Base-by-base conservation (phyloP, 2,888 invertebrate genomes). In the Acanthosepion esculentum region DNA sequence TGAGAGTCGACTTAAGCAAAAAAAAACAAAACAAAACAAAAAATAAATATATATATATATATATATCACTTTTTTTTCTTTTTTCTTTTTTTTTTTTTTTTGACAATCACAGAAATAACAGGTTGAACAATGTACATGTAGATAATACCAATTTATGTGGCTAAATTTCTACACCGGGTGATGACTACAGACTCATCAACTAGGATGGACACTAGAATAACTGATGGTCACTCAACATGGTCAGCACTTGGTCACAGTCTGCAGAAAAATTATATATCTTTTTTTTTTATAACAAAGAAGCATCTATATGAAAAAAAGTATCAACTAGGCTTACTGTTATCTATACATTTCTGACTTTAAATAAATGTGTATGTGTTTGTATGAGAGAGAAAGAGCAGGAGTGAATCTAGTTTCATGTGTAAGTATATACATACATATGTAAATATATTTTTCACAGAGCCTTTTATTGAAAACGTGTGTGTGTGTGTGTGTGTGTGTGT, bases 121-220 rank as follows among this genome's bases (percentile, higher is more conserved):
- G 33, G n/a, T 78, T 33, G 78, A 78, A 78, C 78, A n/a, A 78
- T 18, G n/a, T 78, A 78, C 78, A 78, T 78, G 78, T 78, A 78
- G 78, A n/a, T 78, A 78, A 78, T 78, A n/a, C 78, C 78, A n/a
- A 78, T 29, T 78, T 12, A 78, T 33, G 33, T 78, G 78, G 78
- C 78, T 78, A n/a, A 78, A n/a, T 33, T 18, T 78, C 78, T 78
- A 78, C 78, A 78, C 78, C 78, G 78, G 78, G 78, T 15, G 78
- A 78, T 78, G 78, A 78, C 78, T n/a, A 78, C 78, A 78, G 15
- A 78, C 78, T 78, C 78, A 78, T 78, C 78, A 78, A 78, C 78
- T 78, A 78, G n/a, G 78, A 78, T 78, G 78, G 78, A 78, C 78
- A 78, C 78, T 78, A 78, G n/a, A 78, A 78, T 78, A 78, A n/a